A percentile compares a stretch with the other conserved stretches of the same genome.
Evolutionary conservation across 2,888 invertebrate genomes (phyloP).

Genomic region (Limulus polyphemus): DNA sequence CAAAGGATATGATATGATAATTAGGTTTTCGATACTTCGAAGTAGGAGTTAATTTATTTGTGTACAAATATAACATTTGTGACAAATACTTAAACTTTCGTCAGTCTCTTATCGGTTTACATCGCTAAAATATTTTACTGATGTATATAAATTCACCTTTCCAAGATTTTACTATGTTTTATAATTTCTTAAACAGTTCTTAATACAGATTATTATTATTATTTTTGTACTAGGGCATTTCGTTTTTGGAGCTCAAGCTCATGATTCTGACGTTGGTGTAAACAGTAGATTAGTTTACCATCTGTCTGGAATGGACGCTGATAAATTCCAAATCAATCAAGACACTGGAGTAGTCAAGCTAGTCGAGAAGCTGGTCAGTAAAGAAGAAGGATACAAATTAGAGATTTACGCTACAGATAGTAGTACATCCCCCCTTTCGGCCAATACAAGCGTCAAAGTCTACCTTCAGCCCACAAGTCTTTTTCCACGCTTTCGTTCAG

Average conservation of each 20-base stretch:
- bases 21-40: too few relatives aligned
- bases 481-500: conserved; percentile 60
- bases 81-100: too few relatives aligned
- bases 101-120: too few relatives aligned
- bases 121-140: too few relatives aligned
- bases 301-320: conserved; percentile 61
- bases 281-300: conserved; percentile 71
- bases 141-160: too few relatives aligned
- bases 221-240: conserved; percentile 49
- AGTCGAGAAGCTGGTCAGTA: conserved; percentile 49
- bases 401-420: conserved; percentile 59
- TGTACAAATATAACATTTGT: too few relatives aligned
- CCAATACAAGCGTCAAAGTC: conserved; percentile 61
- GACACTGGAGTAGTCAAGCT: conserved; percentile 79
- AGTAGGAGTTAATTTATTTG: too few relatives aligned
- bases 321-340: conserved; percentile 60
- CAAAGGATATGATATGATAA: too few relatives aligned
- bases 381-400: conserved; percentile 35
- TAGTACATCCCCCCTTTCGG: conserved; percentile 53
- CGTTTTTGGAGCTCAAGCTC: conserved; percentile 77
- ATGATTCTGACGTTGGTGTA: conserved; percentile 63
- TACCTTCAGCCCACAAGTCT: conserved; percentile 59
- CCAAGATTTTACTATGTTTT: too few relatives aligned
- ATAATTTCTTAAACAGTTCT: too few relatives aligned
- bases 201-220: too few relatives aligned